Conservation (phyloP, 2,797 vertebrate species). For the Apogon hyalosoma region DNA sequence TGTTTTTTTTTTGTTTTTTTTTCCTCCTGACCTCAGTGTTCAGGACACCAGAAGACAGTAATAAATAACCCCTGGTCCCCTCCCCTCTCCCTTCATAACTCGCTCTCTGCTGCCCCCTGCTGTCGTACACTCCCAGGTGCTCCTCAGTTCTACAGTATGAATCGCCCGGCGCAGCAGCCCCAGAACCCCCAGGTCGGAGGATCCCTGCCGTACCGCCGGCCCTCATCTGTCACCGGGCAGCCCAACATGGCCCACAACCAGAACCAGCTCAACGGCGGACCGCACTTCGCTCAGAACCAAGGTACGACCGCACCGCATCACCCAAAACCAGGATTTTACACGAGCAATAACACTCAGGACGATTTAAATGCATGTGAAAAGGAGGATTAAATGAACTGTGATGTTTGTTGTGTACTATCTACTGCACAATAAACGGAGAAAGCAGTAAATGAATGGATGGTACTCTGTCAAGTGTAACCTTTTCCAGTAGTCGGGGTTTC, state of each 20-base stretch:
- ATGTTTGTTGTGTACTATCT: too few relatives aligned
- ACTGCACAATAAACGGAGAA: too few relatives aligned
- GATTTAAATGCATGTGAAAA: too few relatives aligned
- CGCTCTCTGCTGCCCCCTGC: slow-evolving; percentile 48
- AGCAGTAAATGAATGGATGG: too few relatives aligned
- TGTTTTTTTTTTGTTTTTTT: too few relatives aligned
- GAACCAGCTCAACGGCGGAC: slow-evolving; percentile 91
- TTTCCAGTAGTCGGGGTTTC: too few relatives aligned
- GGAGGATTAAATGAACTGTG: too few relatives aligned
- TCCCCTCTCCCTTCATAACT: neutral
- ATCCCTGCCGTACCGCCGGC: slow-evolving; percentile 94
- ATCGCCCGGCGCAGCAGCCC: slow-evolving; percentile 89
- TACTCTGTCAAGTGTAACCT: too few relatives aligned
- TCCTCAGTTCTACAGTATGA: slow-evolving; percentile 99
- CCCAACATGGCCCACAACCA: slow-evolving; percentile 88
- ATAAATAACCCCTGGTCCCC: too few relatives aligned
- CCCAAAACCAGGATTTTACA: too few relatives aligned
- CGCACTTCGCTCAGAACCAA: slow-evolving; percentile 94
- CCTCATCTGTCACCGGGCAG: slow-evolving; percentile 93
- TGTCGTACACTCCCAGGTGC: slow-evolving; percentile 81
- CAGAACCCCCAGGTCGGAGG: slow-evolving; percentile 90
- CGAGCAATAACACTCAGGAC: too few relatives aligned
- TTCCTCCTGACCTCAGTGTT: neutral
- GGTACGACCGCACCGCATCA: slow-evolving; percentile 73
- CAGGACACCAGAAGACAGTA: neutral